Evolutionary conservation across 2,797 vertebrate genomes (phyloP).

Genomic region (Smutsia temminckii): DNA sequence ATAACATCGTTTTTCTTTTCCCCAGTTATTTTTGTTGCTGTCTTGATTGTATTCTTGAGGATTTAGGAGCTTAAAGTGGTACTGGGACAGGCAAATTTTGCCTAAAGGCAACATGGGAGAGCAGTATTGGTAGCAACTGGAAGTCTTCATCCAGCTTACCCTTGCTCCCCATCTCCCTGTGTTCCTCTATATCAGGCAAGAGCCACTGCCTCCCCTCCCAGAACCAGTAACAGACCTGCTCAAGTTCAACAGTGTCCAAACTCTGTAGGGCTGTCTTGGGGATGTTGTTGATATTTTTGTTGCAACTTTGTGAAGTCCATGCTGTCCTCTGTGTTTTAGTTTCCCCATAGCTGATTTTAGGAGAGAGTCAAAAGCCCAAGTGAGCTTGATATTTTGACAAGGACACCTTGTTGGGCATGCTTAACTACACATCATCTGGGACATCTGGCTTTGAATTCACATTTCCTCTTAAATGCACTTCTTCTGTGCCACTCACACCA

Average conservation of each 20-base stretch:
- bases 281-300: not conserved
- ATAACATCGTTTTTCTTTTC: not conserved
- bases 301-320: not conserved
- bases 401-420: not conserved
- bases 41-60: not conserved
- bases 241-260: not conserved
- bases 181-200: rapidly evolving
- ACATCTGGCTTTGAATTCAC: not conserved
- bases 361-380: not conserved
- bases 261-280: not conserved
- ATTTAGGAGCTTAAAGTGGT: not conserved
- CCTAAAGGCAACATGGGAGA: not conserved
- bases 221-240: not conserved
- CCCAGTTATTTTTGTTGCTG: not conserved
- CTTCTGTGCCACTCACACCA: not conserved
- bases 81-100: not conserved
- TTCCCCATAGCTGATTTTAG: not conserved
- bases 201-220: no score
- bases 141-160: not conserved
- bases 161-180: not conserved
- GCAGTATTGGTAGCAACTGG: not conserved
- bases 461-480: not conserved
- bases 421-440: no score
- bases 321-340: not conserved
- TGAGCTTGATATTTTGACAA: not conserved